Evolutionary conservation across 2,888 invertebrate species (phyloP), one percentile per base, ranked within the genome.

Genomic region (Lepas anatifera): DNA sequence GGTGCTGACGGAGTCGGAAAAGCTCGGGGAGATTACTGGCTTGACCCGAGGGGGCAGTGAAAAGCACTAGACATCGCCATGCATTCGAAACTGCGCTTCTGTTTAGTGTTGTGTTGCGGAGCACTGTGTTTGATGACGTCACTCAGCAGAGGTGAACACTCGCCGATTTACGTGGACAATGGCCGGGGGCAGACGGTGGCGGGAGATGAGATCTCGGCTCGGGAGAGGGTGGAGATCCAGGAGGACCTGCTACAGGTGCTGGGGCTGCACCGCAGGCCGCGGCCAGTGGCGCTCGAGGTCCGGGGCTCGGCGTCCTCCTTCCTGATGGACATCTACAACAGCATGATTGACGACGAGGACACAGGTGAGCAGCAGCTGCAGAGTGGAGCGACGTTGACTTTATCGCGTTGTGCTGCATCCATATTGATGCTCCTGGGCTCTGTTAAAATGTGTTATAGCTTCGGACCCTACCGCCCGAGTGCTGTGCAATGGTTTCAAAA

Each of bases 181-280:
- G 32, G 27, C 32, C 18, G 27, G 4, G 58, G 58, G 6, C 58
- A 58, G 58, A 58, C 58, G 58, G 58, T 58, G 32, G 58, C 58
- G 32, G 58, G 58, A 3, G 58, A 58, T 6, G 58, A 58, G 18
- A 58, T 58, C 18, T 58, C 58, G 32, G 32, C n/a, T 29, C 32
- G 29, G 18, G 70, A 70, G 37, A 35, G 46, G 4, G 50, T 18
- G 11, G 73, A 71, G 37, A 48, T 71, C n/a, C 70, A 71, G 3
- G 43, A 52, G 37, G 70, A 68, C 43, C 68, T 71, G 37, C 70
- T 70, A 27, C 70, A 70, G 16, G 64, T 71, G 39, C 64, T 73
- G 70, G 71, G 71, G 39, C 64, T 73, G 46, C 73, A 70, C 22
- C 68, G 46, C n/a, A 71, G 69, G 7, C 71, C 69, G 32, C 25